phyloP scores from a whole-genome alignment of 2,113 vertebrate species.

The Larimichthys crocea region DNA sequence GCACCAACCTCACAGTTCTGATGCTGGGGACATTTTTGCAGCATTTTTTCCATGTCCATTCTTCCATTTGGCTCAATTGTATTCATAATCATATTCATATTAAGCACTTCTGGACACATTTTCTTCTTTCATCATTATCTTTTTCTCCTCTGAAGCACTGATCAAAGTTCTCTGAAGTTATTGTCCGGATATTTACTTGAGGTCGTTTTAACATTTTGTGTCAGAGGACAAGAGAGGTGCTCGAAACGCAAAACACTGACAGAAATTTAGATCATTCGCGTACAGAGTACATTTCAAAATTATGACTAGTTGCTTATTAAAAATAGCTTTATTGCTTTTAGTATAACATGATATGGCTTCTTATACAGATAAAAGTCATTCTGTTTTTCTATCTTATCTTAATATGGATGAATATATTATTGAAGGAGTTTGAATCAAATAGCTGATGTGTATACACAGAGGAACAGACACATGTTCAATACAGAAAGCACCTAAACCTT shows the following conservation, averaged over 20 bases:
- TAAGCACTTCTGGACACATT: neutral
- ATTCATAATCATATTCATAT: neutral
- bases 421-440: neutral
- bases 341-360: neutral
- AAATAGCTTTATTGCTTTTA: neutral
- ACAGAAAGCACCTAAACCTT: neutral
- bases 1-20: neutral
- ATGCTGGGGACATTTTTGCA: neutral
- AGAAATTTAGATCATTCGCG: neutral
- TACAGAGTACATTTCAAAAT: too few species aligned
- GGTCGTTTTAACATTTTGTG: conserved; percentile 16
- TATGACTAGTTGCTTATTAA: too few species aligned
- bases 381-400: neutral
- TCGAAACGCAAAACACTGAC: neutral
- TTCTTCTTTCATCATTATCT: neutral
- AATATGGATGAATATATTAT: neutral
- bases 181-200: neutral
- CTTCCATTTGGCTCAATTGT: neutral
- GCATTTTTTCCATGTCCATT: neutral
- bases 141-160: conserved; percentile 8
- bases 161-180: neutral
- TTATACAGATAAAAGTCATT: neutral
- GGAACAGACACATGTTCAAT: neutral
- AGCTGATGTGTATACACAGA: neutral
- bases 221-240: neutral